Conservation (phyloP, 2,113 vertebrate genomes). For the Pomatostomus ruficeps region DNA sequence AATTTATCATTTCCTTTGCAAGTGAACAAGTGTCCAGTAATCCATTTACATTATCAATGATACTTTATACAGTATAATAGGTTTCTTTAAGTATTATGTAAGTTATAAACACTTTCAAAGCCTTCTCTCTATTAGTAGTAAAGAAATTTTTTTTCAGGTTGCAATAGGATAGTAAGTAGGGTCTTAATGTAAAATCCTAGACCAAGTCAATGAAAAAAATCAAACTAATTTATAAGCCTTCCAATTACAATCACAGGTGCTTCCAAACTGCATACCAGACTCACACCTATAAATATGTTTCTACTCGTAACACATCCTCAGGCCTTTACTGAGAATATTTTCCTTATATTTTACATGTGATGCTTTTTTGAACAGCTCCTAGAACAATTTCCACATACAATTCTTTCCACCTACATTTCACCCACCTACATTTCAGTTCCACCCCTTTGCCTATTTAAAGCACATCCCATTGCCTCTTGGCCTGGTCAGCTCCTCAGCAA, state of each 20-base stretch:
- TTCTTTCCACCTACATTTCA: not conserved
- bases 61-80: not conserved
- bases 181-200: not conserved
- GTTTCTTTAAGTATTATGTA: not conserved
- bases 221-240: not conserved
- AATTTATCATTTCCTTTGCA: slow-evolving; percentile 44
- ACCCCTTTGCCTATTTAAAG: not conserved
- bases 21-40: slow-evolving; percentile 8
- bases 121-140: not conserved
- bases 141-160: not conserved
- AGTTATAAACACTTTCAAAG: slow-evolving; percentile 19
- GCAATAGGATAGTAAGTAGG: not conserved
- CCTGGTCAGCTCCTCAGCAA: not conserved
- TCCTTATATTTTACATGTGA: not conserved
- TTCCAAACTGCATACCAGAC: not conserved
- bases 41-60: not conserved
- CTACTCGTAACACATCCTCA: not conserved
- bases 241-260: not conserved
- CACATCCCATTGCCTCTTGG: not conserved
- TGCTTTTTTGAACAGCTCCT: not conserved
- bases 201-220: not conserved
- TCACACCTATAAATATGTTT: not conserved
- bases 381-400: not conserved
- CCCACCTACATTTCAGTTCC: not conserved
- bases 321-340: not conserved